phyloP scores from a whole-genome alignment of 2,888 invertebrate genomes.

The Drosophila eohydei region DNA sequence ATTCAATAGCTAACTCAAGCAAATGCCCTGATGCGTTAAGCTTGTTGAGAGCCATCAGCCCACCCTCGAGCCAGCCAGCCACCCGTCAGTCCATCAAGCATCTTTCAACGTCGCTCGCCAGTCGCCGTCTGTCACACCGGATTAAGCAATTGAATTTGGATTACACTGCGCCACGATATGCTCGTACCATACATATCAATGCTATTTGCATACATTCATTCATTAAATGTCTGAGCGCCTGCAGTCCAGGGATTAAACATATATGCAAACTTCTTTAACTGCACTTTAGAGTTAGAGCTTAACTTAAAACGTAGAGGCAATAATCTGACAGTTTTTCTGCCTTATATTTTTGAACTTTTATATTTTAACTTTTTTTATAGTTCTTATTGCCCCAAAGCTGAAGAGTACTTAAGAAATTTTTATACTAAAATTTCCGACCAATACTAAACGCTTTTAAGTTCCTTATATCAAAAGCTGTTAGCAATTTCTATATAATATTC shows the following conservation, averaged over 20 bases:
- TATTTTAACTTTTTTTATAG: too few species aligned
- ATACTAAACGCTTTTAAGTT: neutral
- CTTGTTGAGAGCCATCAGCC: slow-evolving; percentile 9
- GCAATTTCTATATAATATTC: too few species aligned
- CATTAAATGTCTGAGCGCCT: slow-evolving; percentile 26
- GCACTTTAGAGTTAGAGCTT: slow-evolving; percentile 3
- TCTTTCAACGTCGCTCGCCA: slow-evolving; percentile 54
- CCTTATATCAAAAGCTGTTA: too few species aligned
- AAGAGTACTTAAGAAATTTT: too few species aligned
- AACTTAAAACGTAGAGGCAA: neutral
- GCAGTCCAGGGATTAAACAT: slow-evolving; percentile 36
- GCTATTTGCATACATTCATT: slow-evolving; percentile 50
- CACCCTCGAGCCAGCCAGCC: neutral
- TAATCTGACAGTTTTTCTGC: neutral
- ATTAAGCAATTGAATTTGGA: slow-evolving; percentile 74
- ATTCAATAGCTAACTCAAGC: slow-evolving; percentile 60
- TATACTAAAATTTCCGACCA: too few species aligned
- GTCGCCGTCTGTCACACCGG: slow-evolving; percentile 57
- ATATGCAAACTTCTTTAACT: neutral
- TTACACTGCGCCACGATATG: slow-evolving; percentile 25
- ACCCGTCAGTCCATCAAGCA: slow-evolving; percentile 27
- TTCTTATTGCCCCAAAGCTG: too few species aligned
- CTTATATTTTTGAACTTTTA: too few species aligned
- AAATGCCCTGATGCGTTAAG: slow-evolving; percentile 61
- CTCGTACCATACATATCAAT: neutral